Conservation (phyloP, 1,140 invertebrate genomes). For the Dryas iulia region DNA sequence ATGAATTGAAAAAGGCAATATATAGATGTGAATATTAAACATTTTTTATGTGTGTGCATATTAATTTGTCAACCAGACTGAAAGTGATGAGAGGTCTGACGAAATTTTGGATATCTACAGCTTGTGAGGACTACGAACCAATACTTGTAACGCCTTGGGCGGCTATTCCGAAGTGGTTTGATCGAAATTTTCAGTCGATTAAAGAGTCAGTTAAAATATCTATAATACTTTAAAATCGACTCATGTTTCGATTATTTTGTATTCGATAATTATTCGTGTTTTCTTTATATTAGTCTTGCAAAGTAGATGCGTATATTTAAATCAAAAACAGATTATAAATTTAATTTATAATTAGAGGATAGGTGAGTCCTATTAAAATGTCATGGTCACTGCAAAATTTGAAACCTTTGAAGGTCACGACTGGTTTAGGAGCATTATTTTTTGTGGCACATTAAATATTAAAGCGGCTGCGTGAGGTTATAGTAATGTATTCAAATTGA, state of each 20-base stretch:
- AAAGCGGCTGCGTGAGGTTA: slow-evolving; percentile 16
- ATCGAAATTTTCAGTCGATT: background rate
- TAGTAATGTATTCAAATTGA: slow-evolving; percentile 31
- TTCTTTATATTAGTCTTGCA: too few relatives aligned
- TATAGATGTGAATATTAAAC: too few relatives aligned
- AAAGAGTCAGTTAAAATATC: too few relatives aligned
- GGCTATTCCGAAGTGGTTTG: background rate
- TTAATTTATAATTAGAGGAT: background rate
- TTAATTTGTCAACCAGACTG: background rate
- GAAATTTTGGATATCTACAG: background rate
- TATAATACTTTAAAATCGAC: too few relatives aligned
- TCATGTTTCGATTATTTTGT: too few relatives aligned
- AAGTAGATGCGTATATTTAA: too few relatives aligned
- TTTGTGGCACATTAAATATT: slow-evolving; percentile 20
- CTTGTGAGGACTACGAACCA: background rate
- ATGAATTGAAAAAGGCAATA: too few relatives aligned
- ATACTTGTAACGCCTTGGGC: background rate
- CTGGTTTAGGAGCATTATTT: slow-evolving; percentile 34
- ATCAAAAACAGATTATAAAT: background rate
- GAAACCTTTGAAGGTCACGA: slow-evolving; percentile 35
- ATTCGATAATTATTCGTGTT: too few relatives aligned
- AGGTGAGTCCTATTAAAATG: slow-evolving; percentile 36
- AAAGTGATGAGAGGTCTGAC: background rate
- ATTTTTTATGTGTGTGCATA: background rate
- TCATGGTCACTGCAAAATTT: slow-evolving; percentile 42